These are phyloP conservation scores for Drosophila serrata DNA, from an alignment of 1,140 invertebrate genomes.

Conservation along the genomic window DNA sequence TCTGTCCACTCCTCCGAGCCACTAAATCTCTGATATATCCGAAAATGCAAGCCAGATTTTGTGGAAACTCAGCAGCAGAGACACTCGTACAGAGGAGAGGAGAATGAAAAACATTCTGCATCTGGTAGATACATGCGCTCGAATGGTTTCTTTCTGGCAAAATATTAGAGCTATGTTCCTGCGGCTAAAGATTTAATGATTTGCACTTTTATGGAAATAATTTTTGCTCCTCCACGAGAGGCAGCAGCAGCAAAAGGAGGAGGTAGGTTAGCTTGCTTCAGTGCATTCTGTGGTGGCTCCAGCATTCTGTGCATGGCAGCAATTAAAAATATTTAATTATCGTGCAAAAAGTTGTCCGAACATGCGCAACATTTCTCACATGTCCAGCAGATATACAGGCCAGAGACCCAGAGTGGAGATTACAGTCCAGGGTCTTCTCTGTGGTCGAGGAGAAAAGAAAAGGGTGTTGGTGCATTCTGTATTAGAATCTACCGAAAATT, in stretches of 20 bases:
- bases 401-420: conserved; percentile 8
- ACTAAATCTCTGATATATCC: conserved; percentile 83
- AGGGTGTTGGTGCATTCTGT: conserved; percentile 36
- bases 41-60: conserved; percentile 74
- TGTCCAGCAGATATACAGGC: conserved; percentile 41
- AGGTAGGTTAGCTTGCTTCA: neutral
- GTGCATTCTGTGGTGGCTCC: conserved; percentile 20
- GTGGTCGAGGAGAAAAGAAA: neutral
- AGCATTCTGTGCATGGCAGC: conserved; percentile 80
- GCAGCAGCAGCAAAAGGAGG: conserved; percentile 1
- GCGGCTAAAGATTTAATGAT: conserved; percentile 78
- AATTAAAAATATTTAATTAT: conserved; percentile 84
- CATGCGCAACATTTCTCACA: conserved; percentile 82
- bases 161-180: conserved; percentile 80
- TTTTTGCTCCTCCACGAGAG: conserved; percentile 39
- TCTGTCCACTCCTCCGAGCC: conserved; percentile 66
- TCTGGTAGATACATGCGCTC: conserved; percentile 70
- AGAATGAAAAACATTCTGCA: conserved; percentile 44
- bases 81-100: neutral
- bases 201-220: conserved; percentile 84
- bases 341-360: conserved; percentile 81
- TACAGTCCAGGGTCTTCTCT: neutral
- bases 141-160: conserved; percentile 64
- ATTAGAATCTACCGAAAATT: conserved; percentile 72
- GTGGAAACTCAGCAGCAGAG: conserved; percentile 24